Base-by-base conservation (phyloP, 2,113 vertebrate species). In the Strix aluco region DNA sequence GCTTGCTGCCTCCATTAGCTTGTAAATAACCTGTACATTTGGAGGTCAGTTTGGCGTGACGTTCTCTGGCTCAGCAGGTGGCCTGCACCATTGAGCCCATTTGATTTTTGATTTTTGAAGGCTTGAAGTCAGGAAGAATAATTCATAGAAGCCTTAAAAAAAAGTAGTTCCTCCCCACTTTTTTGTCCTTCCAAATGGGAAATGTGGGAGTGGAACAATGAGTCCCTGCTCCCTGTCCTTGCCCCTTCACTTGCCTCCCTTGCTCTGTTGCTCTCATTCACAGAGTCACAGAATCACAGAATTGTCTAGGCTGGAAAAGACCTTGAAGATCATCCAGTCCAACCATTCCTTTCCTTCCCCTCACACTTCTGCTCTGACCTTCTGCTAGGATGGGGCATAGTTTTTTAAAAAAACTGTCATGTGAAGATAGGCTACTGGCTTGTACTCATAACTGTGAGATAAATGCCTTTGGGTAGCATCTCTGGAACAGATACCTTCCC, bases 1-100 rank as follows among this genome's bases (percentile, higher is more conserved):
- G 74, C 85, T 92, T 92, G 78, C 82, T 92, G 81, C 83, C 88
- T 97, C 77, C 63, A 51, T 96, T 96, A 95, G 80, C 88, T 91
- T 93, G 79, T 97, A 94, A 95, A 92, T 96, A 97, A 92, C 89
- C 59, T 78, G 40, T 73, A 30, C 15, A 23, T 88, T 94, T 92
- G 82, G 94, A 94, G 85, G 93, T 95, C 91, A 79, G 80, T 86
- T 81, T 92, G 59, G 61, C 6, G 1, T 81, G 74, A 86, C 7
- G 4, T 58, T 87, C 40, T 90, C 82, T 77, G 66, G 36, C 88
- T 96, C n/a, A 73, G 89, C 75, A 80, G 79, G 59, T 90, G 65
- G 67, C 42, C 75, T 85, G 84, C 63, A 52, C 47, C 13, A 2
- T 18, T 91, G 30, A 90, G 47, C 49, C 62, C 44, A 38, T 66